Evolutionary conservation across 2,888 invertebrate species (phyloP), one percentile per base, ranked within the genome.

Genomic region (Junonia oenone): DNA sequence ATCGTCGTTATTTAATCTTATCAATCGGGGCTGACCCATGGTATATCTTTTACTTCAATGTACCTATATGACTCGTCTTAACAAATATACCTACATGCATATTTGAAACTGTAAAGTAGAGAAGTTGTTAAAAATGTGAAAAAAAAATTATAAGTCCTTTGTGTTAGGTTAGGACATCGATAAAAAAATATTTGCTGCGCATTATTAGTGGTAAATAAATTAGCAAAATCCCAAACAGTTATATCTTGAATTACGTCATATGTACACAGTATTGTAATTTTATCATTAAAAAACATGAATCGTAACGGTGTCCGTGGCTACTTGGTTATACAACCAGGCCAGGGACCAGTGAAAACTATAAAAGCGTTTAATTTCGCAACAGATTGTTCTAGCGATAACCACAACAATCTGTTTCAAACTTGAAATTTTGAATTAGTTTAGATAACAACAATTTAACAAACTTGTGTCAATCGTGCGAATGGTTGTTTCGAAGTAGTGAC

Each of bases 21-120:
- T 52, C 45, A 19, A 46, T 46, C 29, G 37, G 29, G 17, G 17
- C n/a, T 52, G 37, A 52, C 46, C 52, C 19, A 46, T 37, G 37
- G 45, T 35, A 27, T 52, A 37, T 45, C 45, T 35, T 14, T 52
- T 45, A 52, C 45, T 45, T 45, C 9, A 45, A 11, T 14, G 45
- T 26, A 37, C 43, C 45, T 31, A 45, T 19, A 11, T 14, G 14
- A 14, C 11, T 38, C 38, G 15, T 38, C 11, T 22, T 2, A 5
- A 22, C 22, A 22, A 22, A 22, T 5, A 22, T 22, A 22, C 17
- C n/a, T 11, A 38, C 38, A 38, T 17, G 17, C 17, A 38, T 17
- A 9, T 14, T n/a, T n/a, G n/a, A n/a, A n/a, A n/a, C n/a, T n/a
- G n/a, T n/a, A n/a, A n/a, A n/a, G n/a, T n/a, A n/a, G n/a, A n/a